These are phyloP conservation scores for Etheostoma cragini DNA, from an alignment of 2,113 vertebrate species.

Conservation along the genomic window DNA sequence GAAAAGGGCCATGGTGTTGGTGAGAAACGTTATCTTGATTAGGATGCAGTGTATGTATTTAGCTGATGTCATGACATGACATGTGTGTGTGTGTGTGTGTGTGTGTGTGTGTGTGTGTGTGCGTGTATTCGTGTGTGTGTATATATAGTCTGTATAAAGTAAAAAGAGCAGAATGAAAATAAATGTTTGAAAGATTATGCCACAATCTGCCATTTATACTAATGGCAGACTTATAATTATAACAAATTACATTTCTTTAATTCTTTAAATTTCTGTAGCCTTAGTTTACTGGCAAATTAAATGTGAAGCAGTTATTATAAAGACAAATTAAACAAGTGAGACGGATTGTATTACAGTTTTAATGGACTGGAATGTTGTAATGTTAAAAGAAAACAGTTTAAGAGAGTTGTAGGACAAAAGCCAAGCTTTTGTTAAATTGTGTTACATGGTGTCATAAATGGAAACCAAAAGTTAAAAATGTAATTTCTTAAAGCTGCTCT, in stretches of 20 bases:
- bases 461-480: slow-evolving; percentile 12
- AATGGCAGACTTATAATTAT: not conserved
- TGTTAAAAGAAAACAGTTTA: not conserved
- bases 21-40: slow-evolving; percentile 43
- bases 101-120: slow-evolving; percentile 19
- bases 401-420: not conserved
- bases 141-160: not conserved
- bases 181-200: not conserved
- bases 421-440: not conserved
- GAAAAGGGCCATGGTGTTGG: slow-evolving; percentile 11
- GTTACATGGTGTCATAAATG: not conserved
- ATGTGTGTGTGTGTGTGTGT: not conserved
- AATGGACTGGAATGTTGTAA: not conserved
- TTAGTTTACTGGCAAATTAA: not conserved
- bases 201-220: not conserved
- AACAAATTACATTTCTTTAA: not conserved
- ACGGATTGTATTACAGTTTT: not conserved
- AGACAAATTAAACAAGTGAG: not conserved
- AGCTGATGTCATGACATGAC: slow-evolving; percentile 14
- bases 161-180: not conserved
- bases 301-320: not conserved
- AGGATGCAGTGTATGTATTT: slow-evolving; percentile 45
- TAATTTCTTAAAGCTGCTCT: not conserved
- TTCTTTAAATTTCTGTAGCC: not conserved
- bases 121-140: not conserved